A percentile compares a stretch with the other conserved stretches of the same genome.
These are phyloP conservation scores for Caenorhabditis latens DNA, from an alignment of 1,140 invertebrate genomes.

Conservation along the genomic window DNA sequence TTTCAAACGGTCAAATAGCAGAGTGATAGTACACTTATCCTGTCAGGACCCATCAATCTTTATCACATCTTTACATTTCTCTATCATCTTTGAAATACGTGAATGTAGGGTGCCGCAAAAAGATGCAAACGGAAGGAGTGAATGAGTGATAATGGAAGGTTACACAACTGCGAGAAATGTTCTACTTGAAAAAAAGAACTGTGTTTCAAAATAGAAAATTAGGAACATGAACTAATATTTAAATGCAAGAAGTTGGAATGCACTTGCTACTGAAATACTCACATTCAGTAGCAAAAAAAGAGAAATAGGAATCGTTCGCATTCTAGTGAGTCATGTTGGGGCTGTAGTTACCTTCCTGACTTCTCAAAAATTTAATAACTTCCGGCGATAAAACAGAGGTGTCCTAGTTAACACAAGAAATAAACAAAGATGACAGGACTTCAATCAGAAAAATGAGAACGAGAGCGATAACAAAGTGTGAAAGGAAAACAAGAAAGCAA, in stretches of 20 bases:
- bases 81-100: constrained; percentile 58
- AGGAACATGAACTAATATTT: no score
- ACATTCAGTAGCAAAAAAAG: no score
- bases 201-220: no score
- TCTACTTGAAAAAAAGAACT: not conserved
- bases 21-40: not conserved
- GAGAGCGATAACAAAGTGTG: constrained; percentile 56
- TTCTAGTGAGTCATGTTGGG: no score
- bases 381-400: not conserved
- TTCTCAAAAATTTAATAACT: no score
- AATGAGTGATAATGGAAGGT: not conserved
- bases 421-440: not conserved
- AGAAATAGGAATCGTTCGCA: no score
- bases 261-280: no score
- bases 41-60: constrained; percentile 30
- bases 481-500: constrained; percentile 7
- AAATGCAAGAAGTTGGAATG: no score
- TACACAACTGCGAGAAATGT: not conserved
- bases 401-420: not conserved
- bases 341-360: no score
- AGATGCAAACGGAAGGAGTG: constrained; percentile 64
- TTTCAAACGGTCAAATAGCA: not conserved
- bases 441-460: constrained; percentile 15
- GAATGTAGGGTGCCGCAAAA: not conserved
- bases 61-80: constrained; percentile 33